Conservation (phyloP, 2,888 invertebrate species). For the Lypha dubia region DNA sequence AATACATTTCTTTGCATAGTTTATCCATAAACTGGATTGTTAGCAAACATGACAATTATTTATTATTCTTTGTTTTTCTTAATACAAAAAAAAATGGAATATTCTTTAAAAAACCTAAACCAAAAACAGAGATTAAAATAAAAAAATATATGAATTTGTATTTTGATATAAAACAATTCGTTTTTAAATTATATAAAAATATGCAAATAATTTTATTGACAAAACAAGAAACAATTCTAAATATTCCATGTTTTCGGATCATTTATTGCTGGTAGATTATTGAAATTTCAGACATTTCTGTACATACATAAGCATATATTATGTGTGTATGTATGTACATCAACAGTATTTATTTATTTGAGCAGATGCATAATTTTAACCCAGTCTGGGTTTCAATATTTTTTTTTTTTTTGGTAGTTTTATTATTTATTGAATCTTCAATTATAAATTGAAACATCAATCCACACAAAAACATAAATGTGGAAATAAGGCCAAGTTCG, state of each 20-base stretch:
- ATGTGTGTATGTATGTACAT: no score
- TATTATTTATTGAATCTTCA: no score
- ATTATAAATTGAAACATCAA: no score
- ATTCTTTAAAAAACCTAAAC: conserved; percentile 39
- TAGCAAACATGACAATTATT: conserved; percentile 62
- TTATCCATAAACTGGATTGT: conserved; percentile 46
- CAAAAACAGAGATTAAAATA: background rate
- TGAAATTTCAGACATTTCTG: conserved; percentile 21
- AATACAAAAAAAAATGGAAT: conserved; percentile 37
- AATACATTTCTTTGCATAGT: conserved; percentile 48
- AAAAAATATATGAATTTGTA: background rate
- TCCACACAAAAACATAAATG: no score
- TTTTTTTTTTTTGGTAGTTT: no score
- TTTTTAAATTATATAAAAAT: conserved; percentile 27
- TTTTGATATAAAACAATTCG: conserved; percentile 28
- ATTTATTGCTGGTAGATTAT: conserved; percentile 27
- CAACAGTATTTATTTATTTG: no score
- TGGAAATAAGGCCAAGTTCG: no score
- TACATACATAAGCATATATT: no score
- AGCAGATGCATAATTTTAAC: background rate
- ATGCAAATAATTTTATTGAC: background rate
- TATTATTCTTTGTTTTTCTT: conserved; percentile 54
- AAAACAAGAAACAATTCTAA: conserved; percentile 6
- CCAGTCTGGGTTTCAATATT: no score
- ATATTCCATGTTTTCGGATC: conserved; percentile 20